Evolutionary conservation across 2,797 vertebrate species (phyloP), one percentile per base, ranked within the genome.

Genomic region (Paramormyrops hopkinsi): DNA sequence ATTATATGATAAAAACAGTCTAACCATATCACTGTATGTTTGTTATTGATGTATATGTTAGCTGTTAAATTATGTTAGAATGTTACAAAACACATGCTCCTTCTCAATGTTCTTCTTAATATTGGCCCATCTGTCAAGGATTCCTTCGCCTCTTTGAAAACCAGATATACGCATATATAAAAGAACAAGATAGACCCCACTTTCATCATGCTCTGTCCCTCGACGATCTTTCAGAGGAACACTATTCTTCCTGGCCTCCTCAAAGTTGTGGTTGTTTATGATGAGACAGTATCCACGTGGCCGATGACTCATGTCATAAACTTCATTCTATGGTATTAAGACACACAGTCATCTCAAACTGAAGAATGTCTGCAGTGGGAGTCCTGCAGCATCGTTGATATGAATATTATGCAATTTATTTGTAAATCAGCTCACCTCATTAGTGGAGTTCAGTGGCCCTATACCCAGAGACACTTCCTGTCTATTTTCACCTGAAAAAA

Each of bases 221-320:
- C 0, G 53, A 85, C 98, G 96, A 12, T 90, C 17, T 0, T 91
- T 0, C 1, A 89, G 89, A 87, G 69, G 89, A 0, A 87, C 89
- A 0, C 83, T 29, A 0, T 41, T 2, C 76, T 86, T 33, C 86
- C 94, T 92, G 46, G 95, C 94, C 90, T 5, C 0, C 0, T 0
- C 4, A 91, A 98, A 99, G 6, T 92, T 54, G 3, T 94, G 59
- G 54, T 99, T 99, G 92, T 97, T 98, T 87, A 99, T 93, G 92
- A 99, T 98, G 88, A 99, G 59, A 59, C 97, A 98, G 89, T 95
- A 92, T 46, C 98, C 97, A 0, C 95, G 92, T 1, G 97, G 97
- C 0, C 11, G 90, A 91, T 91, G 97, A 0, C 88, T 93, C 94
- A 99, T 94, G 62, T 62, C 87, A 90, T 96, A 96, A 33, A 9